A percentile compares a stretch with the other conserved stretches of the same genome.
Evolutionary conservation across 2,888 invertebrate genomes (phyloP).

Genomic region (Onchidella celtica): DNA sequence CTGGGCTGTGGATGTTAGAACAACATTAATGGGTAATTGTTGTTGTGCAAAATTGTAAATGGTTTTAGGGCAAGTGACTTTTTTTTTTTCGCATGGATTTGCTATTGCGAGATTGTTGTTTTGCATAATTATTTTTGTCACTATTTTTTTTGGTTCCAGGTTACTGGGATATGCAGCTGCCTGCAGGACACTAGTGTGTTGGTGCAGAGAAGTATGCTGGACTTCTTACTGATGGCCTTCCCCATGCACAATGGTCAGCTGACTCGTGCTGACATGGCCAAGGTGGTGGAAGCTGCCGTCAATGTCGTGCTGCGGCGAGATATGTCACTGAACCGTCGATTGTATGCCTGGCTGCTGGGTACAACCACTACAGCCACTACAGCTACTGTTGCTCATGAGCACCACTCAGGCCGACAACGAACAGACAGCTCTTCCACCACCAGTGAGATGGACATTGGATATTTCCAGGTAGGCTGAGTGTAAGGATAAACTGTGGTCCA

Average conservation of each 20-base stretch:
- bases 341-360: constrained; percentile 92
- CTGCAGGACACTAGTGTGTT: constrained; percentile 90
- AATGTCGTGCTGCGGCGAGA: constrained; percentile 88
- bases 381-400: not conserved
- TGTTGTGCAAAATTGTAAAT: too few species aligned
- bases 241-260: constrained; percentile 90
- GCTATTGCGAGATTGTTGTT: too few species aligned
- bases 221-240: constrained; percentile 90
- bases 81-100: too few species aligned
- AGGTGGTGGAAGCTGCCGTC: constrained; percentile 87
- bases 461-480: constrained; percentile 82
- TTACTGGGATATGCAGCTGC: constrained; percentile 88
- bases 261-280: constrained; percentile 85
- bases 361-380: constrained; percentile 39
- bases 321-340: constrained; percentile 92
- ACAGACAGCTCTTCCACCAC: constrained; percentile 60
- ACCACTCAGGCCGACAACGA: constrained; percentile 50
- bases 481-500: not conserved
- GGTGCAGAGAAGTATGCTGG: constrained; percentile 92
- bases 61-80: too few species aligned
- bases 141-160: too few species aligned
- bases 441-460: constrained; percentile 77
- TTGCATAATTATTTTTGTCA: too few species aligned
- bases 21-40: too few species aligned
- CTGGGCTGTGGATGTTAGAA: too few species aligned